Base-by-base conservation (phyloP, 1,140 invertebrate genomes). In the Zaprionus kolodkinae region DNA sequence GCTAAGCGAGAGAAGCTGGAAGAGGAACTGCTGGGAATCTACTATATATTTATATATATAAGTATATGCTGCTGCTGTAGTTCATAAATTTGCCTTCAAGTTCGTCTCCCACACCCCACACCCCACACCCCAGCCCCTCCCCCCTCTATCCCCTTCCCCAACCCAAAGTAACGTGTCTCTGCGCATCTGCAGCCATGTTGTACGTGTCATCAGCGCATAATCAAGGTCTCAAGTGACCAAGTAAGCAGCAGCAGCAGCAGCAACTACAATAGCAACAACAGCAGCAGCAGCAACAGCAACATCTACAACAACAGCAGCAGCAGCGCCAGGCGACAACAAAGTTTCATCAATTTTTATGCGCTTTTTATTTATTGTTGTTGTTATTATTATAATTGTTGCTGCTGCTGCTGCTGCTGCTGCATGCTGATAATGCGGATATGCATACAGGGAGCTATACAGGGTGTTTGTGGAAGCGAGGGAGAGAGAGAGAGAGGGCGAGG, bases 391-490 rank as follows among this genome's bases (percentile, higher is more conserved):
- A 52, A 72, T 55, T 27, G 17, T 74, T 70, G 13, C 25, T 68
- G 36, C 11, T 61, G 36, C 21, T 70, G 13, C 25, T 68, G 36
- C 11, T 61, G 36, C 21, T 61, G 43, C 52, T 64, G 61, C 57
- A 56, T 74, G 72, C 61, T 71, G 52, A 70, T 75, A 75, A 64
- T 75, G 67, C 72, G 72, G 66, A 75, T 75, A 64, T 75, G 55
- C 38, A 12, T 11, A 48, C 38, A 9, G 11, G 38, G 56, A 50
- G 35, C n/a, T 33, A 27, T 3, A 27, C 15, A 9, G 33, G 33
- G 33, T 0, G 33, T 0, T 4, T 0, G 6, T 4, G 33, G 33
- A 7, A 6, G 3, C 3, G 10, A 35, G 33, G 0, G 7, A 35
- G 33, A 9, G 2, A 21, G 21, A 21, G 21, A 21, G 21, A 21